A percentile compares a stretch with the other conserved stretches of the same genome.
Evolutionary conservation across 2,888 invertebrate genomes (phyloP).

Genomic region (Sthenelais limicola): DNA sequence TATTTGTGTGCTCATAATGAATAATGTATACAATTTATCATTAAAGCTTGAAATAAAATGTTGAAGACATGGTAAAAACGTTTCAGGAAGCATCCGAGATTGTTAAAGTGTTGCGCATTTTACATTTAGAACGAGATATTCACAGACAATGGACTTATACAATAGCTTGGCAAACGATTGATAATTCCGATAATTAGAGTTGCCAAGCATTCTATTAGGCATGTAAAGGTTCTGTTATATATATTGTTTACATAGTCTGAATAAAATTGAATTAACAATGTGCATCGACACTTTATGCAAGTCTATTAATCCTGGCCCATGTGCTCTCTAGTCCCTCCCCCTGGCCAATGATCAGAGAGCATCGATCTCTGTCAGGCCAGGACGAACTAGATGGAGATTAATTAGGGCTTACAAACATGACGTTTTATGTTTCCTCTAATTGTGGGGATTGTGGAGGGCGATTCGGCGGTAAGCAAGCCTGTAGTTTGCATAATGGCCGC

Average conservation of each 20-base stretch:
- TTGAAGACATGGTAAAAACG: no score
- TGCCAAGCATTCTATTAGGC: no score
- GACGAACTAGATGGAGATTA: conserved; percentile 41
- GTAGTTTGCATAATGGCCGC: conserved; percentile 42
- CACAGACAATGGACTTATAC: no score
- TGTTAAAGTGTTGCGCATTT: no score
- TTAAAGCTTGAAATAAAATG: no score
- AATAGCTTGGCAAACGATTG: no score
- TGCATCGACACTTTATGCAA: conserved; percentile 14
- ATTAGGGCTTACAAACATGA: conserved; percentile 42
- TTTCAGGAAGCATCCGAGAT: no score
- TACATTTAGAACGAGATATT: no score
- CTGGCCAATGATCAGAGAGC: not conserved
- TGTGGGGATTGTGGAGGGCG: conserved; percentile 22
- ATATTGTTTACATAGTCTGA: not conserved
- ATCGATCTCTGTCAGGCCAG: conserved; percentile 36
- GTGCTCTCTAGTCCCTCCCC: not conserved
- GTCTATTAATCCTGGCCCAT: conserved; percentile 39
- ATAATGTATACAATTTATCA: no score
- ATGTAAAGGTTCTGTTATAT: no score
- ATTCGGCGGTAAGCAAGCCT: conserved; percentile 37
- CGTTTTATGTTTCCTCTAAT: conserved; percentile 42
- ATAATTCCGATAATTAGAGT: no score
- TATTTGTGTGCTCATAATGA: no score
- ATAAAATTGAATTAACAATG: conserved; percentile 35